Base-by-base conservation (phyloP, 23 tunicate species). In the Trididemnum nubilum region DNA sequence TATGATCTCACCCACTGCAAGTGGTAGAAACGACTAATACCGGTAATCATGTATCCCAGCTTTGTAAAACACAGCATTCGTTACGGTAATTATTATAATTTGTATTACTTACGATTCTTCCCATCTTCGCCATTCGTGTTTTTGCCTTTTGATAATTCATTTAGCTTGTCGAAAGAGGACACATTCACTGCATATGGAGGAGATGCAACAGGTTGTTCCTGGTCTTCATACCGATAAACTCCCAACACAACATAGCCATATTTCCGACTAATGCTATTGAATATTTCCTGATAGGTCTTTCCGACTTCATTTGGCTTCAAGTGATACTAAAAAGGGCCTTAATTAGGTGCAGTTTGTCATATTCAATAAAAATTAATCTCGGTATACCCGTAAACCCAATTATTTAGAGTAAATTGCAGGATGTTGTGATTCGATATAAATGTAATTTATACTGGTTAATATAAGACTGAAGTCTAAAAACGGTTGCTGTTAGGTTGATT, bases 211-310 rank as follows among this genome's bases (percentile, higher is more conserved):
- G 74, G 25, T 9, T 5, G 31, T 31, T 33, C 38, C 37, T 27
- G 30, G 0, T 77, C 87, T 25, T 59, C 82, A 3, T 36, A 79
- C 1, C 98, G 86, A 59, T 87, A 88, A 63, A 93, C 90, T 35
- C 98, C 98, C 25, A 93, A 54, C 22, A 88, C 84, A 25, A 93
- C 63, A n/a, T 73, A 80, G n/a, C 98, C 98, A 30, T 36, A 71
- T 28, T 64, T 63, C 19, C 23, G 51, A 65, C 93, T 83, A 15
- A 93, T 72, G 58, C 50, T 76, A 33, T 58, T 59, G 64, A 93
- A 93, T 34, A 87, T 51, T 36, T 91, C 78, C 0, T 86, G 87
- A 57, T 93, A 93, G 33, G 87, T 87, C 39, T 73, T 78, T 2
- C 89, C 85, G 19, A 64, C 86, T 65, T 93, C 92, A n/a, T 78